phyloP scores from a whole-genome alignment of 2,888 invertebrate species.

The Odontocolon sp. region DNA sequence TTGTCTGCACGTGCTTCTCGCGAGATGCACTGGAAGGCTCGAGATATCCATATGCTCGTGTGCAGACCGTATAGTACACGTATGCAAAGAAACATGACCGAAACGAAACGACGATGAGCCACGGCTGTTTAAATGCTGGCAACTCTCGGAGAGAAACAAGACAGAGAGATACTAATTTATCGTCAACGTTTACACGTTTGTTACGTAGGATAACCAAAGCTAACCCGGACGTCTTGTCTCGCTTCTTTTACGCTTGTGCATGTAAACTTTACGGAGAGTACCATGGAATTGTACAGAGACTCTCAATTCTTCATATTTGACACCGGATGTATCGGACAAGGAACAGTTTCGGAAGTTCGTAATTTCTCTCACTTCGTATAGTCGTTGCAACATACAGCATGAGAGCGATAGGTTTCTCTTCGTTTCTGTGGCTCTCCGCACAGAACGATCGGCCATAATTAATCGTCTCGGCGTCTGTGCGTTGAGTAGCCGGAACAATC shows the following conservation, averaged over 20 bases:
- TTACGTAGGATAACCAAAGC: conserved; percentile 28
- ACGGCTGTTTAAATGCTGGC: conserved; percentile 41
- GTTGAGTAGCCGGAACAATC: conserved; percentile 34
- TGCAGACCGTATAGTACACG: not conserved
- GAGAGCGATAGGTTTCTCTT: conserved; percentile 26
- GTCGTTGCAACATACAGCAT: conserved; percentile 4
- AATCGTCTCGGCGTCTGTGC: conserved; percentile 21
- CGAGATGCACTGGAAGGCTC: conserved; percentile 27
- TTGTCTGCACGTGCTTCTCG: conserved; percentile 44
- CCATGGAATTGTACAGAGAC: not conserved
- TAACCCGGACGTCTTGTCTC: conserved; percentile 37
- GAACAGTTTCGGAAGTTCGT: conserved; percentile 43
- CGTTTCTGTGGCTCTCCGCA: too few relatives aligned
- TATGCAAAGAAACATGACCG: conserved; percentile 30
- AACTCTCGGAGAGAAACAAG: conserved; percentile 40
- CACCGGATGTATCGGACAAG: not conserved
- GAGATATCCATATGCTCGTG: not conserved
- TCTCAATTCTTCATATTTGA: not conserved
- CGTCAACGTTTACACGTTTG: conserved; percentile 48
- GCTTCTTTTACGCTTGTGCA: not conserved
- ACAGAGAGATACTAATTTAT: conserved; percentile 39
- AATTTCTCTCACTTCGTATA: conserved; percentile 37
- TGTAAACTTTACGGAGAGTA: not conserved
- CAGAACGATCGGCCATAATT: conserved; percentile 44
- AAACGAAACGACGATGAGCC: conserved; percentile 40